phyloP scores from a whole-genome alignment of 23 tunicate species.

The Diplosoma virens region DNA sequence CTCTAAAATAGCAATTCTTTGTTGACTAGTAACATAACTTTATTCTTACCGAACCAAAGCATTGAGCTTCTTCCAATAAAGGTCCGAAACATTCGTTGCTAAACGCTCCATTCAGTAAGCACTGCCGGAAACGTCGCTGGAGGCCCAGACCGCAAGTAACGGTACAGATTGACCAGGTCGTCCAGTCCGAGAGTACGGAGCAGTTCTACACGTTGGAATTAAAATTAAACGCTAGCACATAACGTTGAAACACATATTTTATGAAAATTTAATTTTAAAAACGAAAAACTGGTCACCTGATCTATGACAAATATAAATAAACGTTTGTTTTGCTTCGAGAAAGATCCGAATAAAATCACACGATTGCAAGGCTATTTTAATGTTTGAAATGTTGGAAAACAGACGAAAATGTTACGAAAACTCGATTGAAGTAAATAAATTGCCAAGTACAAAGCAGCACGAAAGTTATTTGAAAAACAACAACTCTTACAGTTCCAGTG shows the following conservation, averaged over 20 bases:
- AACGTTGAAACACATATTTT: background rate
- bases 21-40: too few relatives aligned
- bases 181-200: slow-evolving; percentile 63
- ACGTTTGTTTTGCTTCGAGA: too few relatives aligned
- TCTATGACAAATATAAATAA: too few relatives aligned
- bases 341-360: too few relatives aligned
- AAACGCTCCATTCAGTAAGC: slow-evolving; percentile 32
- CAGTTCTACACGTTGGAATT: slow-evolving; percentile 33
- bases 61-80: slow-evolving; percentile 30
- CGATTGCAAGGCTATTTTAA: too few relatives aligned
- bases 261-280: too few relatives aligned
- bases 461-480: background rate
- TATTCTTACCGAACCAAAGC: slow-evolving; percentile 66
- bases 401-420: too few relatives aligned
- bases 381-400: too few relatives aligned
- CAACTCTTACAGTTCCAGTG: slow-evolving; percentile 35
- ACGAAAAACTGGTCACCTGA: too few relatives aligned
- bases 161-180: slow-evolving; percentile 59
- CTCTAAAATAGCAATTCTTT: too few relatives aligned
- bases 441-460: too few relatives aligned
- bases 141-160: slow-evolving; percentile 63
- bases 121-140: slow-evolving; percentile 36
- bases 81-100: slow-evolving; percentile 42
- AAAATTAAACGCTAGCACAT: background rate
- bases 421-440: too few relatives aligned